Conservation (phyloP, 2,888 invertebrate species). For the Idaea biselata region DNA sequence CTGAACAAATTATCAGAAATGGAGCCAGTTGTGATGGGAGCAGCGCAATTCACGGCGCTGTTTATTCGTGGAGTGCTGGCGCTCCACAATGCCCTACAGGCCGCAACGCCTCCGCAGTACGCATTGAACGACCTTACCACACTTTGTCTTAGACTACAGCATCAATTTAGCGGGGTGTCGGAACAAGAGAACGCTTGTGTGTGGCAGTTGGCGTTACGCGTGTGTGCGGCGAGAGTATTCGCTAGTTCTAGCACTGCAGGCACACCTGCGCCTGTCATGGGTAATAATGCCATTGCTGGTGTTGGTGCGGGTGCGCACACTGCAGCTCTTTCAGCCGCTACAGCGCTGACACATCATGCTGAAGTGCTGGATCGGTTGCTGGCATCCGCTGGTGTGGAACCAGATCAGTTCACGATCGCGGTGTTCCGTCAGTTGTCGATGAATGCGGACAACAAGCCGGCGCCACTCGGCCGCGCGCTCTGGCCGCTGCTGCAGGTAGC, state of each 20-base stretch:
- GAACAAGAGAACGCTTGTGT: constrained; percentile 89
- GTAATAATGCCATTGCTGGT: neutral
- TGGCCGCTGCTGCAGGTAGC: constrained; percentile 87
- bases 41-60: constrained; percentile 90
- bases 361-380: constrained; percentile 63
- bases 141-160: constrained; percentile 82
- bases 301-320: constrained; percentile 59
- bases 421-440: constrained; percentile 89
- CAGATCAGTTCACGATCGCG: constrained; percentile 90
- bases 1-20: constrained; percentile 88
- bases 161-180: constrained; percentile 91
- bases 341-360: constrained; percentile 65
- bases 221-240: constrained; percentile 89
- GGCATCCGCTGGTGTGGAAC: constrained; percentile 79
- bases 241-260: constrained; percentile 71
- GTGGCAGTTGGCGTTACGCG: constrained; percentile 85
- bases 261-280: constrained; percentile 73
- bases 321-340: constrained; percentile 83
- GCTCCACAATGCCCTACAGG: constrained; percentile 70
- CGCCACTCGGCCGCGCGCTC: constrained; percentile 88
- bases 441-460: constrained; percentile 91
- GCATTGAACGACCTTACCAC: neutral
- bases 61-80: constrained; percentile 87
- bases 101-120: neutral
- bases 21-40: constrained; percentile 88